These are phyloP conservation scores for Sebastes melanostomus DNA, from an alignment of 2,797 vertebrate species.

Conservation along the genomic window DNA sequence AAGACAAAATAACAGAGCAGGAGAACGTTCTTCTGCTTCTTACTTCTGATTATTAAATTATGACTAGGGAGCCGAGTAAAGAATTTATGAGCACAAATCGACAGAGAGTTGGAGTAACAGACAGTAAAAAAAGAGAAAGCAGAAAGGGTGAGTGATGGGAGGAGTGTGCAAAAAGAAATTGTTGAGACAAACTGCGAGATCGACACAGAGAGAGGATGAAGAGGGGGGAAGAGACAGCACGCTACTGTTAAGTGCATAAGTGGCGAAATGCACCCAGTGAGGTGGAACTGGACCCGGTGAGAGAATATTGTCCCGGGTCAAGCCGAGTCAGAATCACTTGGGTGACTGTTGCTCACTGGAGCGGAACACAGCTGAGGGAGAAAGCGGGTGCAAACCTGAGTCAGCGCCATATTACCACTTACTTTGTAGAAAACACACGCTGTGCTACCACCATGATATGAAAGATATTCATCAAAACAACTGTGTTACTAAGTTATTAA, in stretches of 20 bases:
- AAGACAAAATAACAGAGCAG: slow-evolving; percentile 14
- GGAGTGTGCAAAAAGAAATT: slow-evolving; percentile 60
- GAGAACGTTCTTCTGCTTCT: slow-evolving; percentile 60
- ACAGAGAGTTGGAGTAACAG: slow-evolving; percentile 61
- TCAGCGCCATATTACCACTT: slow-evolving; percentile 56
- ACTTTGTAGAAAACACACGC: slow-evolving; percentile 4
- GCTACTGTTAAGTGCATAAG: slow-evolving; percentile 80
- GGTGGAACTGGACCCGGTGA: slow-evolving; percentile 81
- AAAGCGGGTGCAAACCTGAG: slow-evolving; percentile 53
- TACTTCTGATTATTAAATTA: slow-evolving; percentile 80
- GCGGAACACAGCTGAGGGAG: slow-evolving; percentile 70
- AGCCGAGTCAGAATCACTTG: slow-evolving; percentile 73
- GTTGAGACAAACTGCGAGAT: slow-evolving; percentile 55
- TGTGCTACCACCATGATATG: background rate
- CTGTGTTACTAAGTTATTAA: background rate
- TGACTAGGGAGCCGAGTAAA: slow-evolving; percentile 68
- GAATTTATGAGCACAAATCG: slow-evolving; percentile 80
- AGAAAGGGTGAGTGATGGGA: slow-evolving; percentile 63
- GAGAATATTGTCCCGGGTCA: slow-evolving; percentile 75
- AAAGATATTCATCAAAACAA: slow-evolving; percentile 1
- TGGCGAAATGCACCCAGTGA: slow-evolving; percentile 76
- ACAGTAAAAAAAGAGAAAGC: slow-evolving; percentile 58
- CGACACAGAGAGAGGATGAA: slow-evolving; percentile 29
- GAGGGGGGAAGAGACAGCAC: slow-evolving; percentile 60
- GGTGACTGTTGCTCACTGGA: slow-evolving; percentile 73